Percentiles rank a stretch among this genome's conserved stretches.
Conservation (phyloP, 2,888 invertebrate species). For the Encarsia formosa region DNA sequence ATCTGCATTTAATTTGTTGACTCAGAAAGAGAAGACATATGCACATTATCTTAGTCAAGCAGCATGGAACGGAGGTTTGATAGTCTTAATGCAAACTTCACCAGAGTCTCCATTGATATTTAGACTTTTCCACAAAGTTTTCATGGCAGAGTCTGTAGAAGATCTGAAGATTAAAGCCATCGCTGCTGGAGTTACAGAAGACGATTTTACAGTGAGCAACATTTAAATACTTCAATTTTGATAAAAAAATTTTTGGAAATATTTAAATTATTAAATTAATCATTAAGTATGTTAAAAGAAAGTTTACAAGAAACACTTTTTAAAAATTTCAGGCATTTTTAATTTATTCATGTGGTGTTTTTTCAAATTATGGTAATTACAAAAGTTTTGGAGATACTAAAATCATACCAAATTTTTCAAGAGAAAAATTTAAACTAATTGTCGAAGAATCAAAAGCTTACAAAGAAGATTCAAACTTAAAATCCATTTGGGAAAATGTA, state of each 20-base stretch:
- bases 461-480: slow-evolving; percentile 58
- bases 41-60: slow-evolving; percentile 89
- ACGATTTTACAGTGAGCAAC: slow-evolving; percentile 79
- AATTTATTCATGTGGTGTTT: slow-evolving; percentile 80
- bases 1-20: slow-evolving; percentile 79
- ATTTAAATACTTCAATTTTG: no score
- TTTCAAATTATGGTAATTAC: slow-evolving; percentile 88
- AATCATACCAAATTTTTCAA: slow-evolving; percentile 79
- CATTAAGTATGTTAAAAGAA: no score
- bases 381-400: slow-evolving; percentile 96
- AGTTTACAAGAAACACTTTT: no score
- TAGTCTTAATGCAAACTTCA: slow-evolving; percentile 85
- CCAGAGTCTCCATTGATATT: slow-evolving; percentile 89
- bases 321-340: slow-evolving; percentile 76
- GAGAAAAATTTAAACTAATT: slow-evolving; percentile 68
- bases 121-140: slow-evolving; percentile 77
- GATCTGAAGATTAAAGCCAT: slow-evolving; percentile 65
- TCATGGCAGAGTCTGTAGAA: slow-evolving; percentile 65
- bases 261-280: no score
- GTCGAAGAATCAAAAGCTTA: slow-evolving; percentile 69
- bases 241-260: no score
- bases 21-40: slow-evolving; percentile 78
- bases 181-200: slow-evolving; percentile 64
- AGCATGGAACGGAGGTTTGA: slow-evolving; percentile 85
- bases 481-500: slow-evolving; percentile 61